Evolutionary conservation across 2,113 vertebrate species (phyloP).

Genomic region (Nyctereutes procyonoides): DNA sequence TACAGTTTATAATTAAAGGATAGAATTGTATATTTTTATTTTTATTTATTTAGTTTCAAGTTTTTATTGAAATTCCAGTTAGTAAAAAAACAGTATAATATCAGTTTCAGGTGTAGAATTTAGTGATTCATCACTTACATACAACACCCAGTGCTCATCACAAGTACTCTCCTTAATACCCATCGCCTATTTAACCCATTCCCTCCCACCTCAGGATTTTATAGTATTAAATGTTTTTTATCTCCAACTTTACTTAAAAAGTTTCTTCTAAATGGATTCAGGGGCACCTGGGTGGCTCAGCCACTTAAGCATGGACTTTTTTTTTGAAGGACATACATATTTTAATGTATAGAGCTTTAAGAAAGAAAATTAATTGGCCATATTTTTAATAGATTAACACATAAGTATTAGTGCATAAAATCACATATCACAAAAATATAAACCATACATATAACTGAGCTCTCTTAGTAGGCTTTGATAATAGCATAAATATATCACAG

Average conservation of each 20-base stretch:
- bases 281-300: neutral
- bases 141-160: neutral
- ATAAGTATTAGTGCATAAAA: neutral
- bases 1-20: neutral
- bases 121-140: neutral
- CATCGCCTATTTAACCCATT: neutral
- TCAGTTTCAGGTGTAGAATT: neutral
- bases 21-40: neutral
- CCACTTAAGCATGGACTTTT: neutral
- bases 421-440: slow-evolving; percentile 42
- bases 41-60: neutral
- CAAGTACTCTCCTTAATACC: neutral
- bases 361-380: slow-evolving; percentile 14
- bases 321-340: slow-evolving; percentile 26
- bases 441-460: neutral
- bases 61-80: neutral
- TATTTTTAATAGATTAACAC: slow-evolving; percentile 52
- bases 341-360: slow-evolving; percentile 51
- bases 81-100: neutral
- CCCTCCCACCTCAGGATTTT: neutral
- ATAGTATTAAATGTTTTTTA: neutral
- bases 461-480: neutral
- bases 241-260: neutral
- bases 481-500: neutral
- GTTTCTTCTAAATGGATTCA: neutral